Conservation (phyloP, 1,140 invertebrate genomes). For the Drosophila triauraria region DNA sequence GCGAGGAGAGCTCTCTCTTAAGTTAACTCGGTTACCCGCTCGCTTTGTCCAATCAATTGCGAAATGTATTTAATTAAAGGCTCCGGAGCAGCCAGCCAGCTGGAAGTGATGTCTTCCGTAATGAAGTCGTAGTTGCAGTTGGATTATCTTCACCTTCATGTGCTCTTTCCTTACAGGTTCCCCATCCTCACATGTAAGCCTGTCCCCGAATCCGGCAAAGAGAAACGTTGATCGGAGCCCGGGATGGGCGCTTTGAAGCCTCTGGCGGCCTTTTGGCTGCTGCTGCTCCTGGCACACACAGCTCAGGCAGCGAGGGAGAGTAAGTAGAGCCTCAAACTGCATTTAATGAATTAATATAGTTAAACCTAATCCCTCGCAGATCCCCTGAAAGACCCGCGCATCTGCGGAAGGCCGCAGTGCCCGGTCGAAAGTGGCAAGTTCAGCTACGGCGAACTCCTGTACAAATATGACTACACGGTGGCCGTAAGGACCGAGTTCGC, state of each 20-base stretch:
- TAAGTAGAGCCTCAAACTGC: conserved; percentile 8
- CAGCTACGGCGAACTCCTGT: conserved; percentile 86
- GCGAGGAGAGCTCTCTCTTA: conserved; percentile 1
- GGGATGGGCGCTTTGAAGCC: conserved; percentile 50
- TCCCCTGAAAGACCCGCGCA: conserved; percentile 88
- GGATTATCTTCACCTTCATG: conserved; percentile 10
- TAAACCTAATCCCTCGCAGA: conserved; percentile 80
- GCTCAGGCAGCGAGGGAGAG: conserved; percentile 60
- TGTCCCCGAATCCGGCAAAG: conserved; percentile 1
- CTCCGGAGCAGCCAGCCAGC: conserved; percentile 20
- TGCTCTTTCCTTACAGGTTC: conserved; percentile 18
- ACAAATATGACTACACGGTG: conserved; percentile 89
- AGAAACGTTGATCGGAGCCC: conserved; percentile 42
- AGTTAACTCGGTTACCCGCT: conserved; percentile 22
- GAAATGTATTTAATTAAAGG: conserved; percentile 54
- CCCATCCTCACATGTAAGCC: conserved; percentile 17
- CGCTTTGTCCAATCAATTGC: conserved; percentile 60
- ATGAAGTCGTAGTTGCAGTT: conserved; percentile 31
- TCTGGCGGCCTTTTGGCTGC: conserved; percentile 38
- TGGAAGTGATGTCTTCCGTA: conserved; percentile 36
- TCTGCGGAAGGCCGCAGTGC: conserved; percentile 88
- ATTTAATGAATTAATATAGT: neutral
- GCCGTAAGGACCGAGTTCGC: conserved; percentile 88
- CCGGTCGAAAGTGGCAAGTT: conserved; percentile 86
- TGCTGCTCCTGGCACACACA: conserved; percentile 33